phyloP scores from a whole-genome alignment of 2,113 vertebrate genomes.

The Mastomys natalensis region DNA sequence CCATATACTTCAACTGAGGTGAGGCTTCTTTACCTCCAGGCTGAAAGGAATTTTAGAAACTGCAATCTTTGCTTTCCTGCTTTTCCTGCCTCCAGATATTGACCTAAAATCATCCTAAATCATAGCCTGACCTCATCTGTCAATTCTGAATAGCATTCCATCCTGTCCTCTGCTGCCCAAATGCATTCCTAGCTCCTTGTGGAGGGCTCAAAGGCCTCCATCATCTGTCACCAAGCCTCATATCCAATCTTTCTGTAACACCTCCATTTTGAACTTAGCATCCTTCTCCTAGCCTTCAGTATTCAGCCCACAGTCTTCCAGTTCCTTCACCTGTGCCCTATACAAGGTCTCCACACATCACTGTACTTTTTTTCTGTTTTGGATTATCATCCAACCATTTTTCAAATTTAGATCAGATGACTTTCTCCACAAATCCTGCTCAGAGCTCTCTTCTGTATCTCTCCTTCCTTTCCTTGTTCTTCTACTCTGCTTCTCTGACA shows the following conservation, averaged over 20 bases:
- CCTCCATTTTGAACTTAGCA: background rate
- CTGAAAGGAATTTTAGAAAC: background rate
- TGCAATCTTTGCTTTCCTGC: background rate
- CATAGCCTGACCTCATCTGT: background rate
- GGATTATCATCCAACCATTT: background rate
- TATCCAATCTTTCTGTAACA: too few relatives aligned
- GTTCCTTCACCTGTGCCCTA: background rate
- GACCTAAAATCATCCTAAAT: background rate
- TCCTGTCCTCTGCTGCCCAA: fast-evolving
- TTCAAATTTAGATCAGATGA: background rate
- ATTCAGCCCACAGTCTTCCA: background rate
- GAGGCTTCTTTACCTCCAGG: background rate
- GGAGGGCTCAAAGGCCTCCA: background rate
- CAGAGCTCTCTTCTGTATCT: background rate
- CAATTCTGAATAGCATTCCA: background rate
- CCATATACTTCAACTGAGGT: background rate
- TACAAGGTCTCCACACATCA: too few relatives aligned
- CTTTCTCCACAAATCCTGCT: background rate
- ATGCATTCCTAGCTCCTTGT: background rate
- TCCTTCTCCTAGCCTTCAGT: background rate
- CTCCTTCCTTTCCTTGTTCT: background rate
- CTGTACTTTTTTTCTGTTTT: background rate
- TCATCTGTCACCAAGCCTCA: background rate
- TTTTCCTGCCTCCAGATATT: background rate
- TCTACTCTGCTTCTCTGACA: background rate